These are phyloP conservation scores for Acrossocheilus fasciatus DNA, from an alignment of 2,797 vertebrate species.

Conservation along the genomic window DNA sequence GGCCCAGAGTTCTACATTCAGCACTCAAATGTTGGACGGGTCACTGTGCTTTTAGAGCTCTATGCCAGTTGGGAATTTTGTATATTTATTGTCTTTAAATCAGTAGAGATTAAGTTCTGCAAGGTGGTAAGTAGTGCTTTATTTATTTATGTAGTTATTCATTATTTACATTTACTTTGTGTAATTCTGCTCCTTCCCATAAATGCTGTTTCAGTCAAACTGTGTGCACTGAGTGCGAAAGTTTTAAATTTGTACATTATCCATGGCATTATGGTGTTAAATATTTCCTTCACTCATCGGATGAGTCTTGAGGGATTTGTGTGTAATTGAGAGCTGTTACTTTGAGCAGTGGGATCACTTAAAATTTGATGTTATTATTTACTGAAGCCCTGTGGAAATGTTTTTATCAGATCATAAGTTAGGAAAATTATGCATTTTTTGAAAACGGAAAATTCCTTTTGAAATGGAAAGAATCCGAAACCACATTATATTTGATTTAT, in stretches of 20 bases:
- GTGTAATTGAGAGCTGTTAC: conserved; percentile 16
- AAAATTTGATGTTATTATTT: not conserved
- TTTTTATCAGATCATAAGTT: not conserved
- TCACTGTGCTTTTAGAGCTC: conserved; percentile 33
- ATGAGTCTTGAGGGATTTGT: conserved; percentile 3
- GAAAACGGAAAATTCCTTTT: not conserved
- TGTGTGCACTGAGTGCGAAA: not conserved
- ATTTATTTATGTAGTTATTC: conserved; percentile 14
- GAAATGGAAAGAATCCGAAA: not conserved
- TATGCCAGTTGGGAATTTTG: not conserved
- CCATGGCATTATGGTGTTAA: not conserved
- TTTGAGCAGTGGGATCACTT: conserved; percentile 4
- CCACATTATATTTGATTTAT: conserved; percentile 20
- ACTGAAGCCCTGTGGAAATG: not conserved
- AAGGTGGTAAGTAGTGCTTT: not conserved
- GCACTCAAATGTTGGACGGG: conserved; percentile 48
- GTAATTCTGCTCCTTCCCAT: not conserved
- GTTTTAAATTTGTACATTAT: not conserved
- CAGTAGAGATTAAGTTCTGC: not conserved
- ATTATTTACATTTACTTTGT: not conserved
- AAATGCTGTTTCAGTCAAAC: not conserved
- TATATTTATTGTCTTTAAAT: conserved; percentile 23
- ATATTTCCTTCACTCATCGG: not conserved
- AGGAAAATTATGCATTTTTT: not conserved
- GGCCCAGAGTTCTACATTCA: conserved; percentile 58